Conservation (phyloP, 2,797 vertebrate species). For the Menidia menidia region DNA sequence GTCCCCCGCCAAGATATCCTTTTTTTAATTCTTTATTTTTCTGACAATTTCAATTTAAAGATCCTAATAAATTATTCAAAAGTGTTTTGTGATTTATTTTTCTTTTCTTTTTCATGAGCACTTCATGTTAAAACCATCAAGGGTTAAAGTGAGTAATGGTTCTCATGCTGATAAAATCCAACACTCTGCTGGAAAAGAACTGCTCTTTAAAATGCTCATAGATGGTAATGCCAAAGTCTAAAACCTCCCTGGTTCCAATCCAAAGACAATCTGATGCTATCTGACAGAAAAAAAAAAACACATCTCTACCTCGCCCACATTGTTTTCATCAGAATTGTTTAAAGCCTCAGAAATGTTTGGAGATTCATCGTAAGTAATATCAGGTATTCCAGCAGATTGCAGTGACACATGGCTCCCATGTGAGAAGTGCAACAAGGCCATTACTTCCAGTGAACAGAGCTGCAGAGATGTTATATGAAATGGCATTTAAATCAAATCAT, state of each 20-base stretch:
- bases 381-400: no score
- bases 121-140: neutral
- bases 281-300: no score
- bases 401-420: neutral
- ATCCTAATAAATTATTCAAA: conserved; percentile 99
- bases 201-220: neutral
- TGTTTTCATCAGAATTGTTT: no score
- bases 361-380: no score
- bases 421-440: neutral
- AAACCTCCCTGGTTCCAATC: no score
- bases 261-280: no score
- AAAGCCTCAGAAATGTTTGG: no score
- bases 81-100: conserved; percentile 63
- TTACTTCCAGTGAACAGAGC: neutral
- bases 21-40: conserved; percentile 76
- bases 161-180: neutral
- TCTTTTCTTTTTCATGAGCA: neutral
- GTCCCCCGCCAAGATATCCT: conserved; percentile 74
- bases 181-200: neutral
- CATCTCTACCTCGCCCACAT: no score
- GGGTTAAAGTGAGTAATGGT: neutral
- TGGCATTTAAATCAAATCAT: neutral
- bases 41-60: conserved; percentile 92
- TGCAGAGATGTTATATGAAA: neutral
- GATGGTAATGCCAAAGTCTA: neutral